Evolutionary conservation across 2,888 invertebrate genomes (phyloP).

Genomic region (Oconnorella tubifera): DNA sequence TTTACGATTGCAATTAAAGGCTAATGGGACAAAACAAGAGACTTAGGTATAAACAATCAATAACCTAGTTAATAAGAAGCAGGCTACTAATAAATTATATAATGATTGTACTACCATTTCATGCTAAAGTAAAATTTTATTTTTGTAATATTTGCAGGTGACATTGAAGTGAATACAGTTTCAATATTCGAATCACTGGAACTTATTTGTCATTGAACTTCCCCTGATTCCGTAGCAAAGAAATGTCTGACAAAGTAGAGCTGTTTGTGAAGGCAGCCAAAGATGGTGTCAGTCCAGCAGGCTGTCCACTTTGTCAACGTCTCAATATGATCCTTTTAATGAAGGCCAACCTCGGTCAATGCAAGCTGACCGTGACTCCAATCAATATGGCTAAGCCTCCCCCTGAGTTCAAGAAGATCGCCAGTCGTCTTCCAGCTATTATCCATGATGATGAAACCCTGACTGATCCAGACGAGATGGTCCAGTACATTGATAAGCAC

Average conservation of each 20-base stretch:
- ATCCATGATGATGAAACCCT: constrained; percentile 52
- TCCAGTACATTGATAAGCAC: constrained; percentile 58
- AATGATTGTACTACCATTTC: no score
- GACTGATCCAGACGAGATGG: constrained; percentile 59
- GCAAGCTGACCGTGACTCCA: constrained; percentile 59
- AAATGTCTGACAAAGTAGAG: constrained; percentile 42
- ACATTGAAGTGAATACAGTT: no score
- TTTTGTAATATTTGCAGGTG: no score
- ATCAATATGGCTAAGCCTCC: constrained; percentile 59
- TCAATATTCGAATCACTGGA: no score
- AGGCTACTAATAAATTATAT: no score
- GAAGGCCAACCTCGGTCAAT: constrained; percentile 51
- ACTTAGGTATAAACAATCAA: not conserved
- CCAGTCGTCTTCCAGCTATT: constrained; percentile 51
- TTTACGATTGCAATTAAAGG: no score
- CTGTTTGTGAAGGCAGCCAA: constrained; percentile 60
- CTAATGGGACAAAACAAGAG: no score
- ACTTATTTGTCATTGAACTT: no score
- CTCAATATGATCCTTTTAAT: constrained; percentile 59
- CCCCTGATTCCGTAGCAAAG: not conserved
- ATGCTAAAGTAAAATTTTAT: no score
- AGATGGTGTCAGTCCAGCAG: constrained; percentile 59
- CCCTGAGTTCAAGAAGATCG: constrained; percentile 55
- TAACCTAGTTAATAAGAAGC: no score
- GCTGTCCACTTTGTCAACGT: constrained; percentile 60